Base-by-base conservation (phyloP, 2,888 invertebrate species). In the Strigamia maritima region DNA sequence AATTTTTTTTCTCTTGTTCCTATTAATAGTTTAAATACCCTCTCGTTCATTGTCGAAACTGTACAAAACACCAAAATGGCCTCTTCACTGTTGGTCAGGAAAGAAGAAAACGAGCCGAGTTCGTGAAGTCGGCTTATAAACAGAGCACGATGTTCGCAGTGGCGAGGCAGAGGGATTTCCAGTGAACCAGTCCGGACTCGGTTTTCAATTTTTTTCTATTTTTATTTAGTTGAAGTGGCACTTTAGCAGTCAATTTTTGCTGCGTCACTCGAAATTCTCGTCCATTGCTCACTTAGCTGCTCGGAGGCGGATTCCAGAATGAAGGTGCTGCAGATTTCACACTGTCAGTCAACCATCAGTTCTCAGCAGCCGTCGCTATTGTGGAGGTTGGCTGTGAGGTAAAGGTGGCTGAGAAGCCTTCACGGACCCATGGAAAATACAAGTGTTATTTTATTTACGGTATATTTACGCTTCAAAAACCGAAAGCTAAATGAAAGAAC, bases 351-450 rank as follows among this genome's bases (percentile, higher is more conserved):
- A 54, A 54, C 54, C 19, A 54, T 54, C 54, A 54, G 54, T 54
- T 35, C 74, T 31, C 31, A 38, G 76, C 76, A 35, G 40, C 28
- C 76, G 54, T 38, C 77, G 80, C 80, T 80, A 80, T 79, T 80
- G 80, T 65, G 80, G 80, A 49, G 75, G 77, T 44, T 80, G 80
- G 22, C 28, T 35, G 38, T 80, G 80, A 80, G 80, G 79, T 80
- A 80, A 74, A 49, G 65, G 77, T 78, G 79, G 79, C 78, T 80
- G 79, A 44, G 77, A 54, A 77, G 28, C 54, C 77, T 77, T 26
- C 54, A 8, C 3, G n/a, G 19, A 19, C n/a, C 54, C 54, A 54
- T 19, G 8, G 7, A 54, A 54, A 35, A 54, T n/a, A 26, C 16
- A 10, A 76, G 35, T 44, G 70, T 44, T 8, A 78, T 26, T 40